Evolutionary conservation across 2,113 vertebrate genomes (phyloP).

Genomic region (Daubentonia madagascariensis): DNA sequence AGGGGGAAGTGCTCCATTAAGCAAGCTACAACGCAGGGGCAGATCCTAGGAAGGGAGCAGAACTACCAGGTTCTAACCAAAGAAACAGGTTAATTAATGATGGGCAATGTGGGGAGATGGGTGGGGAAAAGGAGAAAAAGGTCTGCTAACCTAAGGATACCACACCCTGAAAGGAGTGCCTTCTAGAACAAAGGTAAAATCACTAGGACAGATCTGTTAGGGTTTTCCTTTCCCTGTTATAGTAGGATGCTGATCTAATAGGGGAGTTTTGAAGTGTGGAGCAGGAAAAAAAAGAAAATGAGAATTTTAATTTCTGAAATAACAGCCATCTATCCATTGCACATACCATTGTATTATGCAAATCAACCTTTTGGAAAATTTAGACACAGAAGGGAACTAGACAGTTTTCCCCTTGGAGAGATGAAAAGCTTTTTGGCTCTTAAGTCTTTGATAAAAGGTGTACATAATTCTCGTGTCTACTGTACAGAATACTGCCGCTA

Average conservation of each 20-base stretch:
- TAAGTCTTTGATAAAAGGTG: constrained; percentile 78
- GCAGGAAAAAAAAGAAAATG: constrained; percentile 58
- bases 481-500: constrained; percentile 85
- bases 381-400: constrained; percentile 79
- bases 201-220: constrained; percentile 65
- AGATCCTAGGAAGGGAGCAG: constrained; percentile 76
- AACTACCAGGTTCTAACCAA: constrained; percentile 80
- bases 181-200: constrained; percentile 77
- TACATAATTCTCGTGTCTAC: constrained; percentile 78
- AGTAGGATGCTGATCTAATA: constrained; percentile 70
- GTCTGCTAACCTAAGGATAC: constrained; percentile 76
- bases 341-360: constrained; percentile 80
- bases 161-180: constrained; percentile 77
- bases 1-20: constrained; percentile 82
- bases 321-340: constrained; percentile 83
- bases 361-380: constrained; percentile 79
- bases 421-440: constrained; percentile 80
- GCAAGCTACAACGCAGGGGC: constrained; percentile 85
- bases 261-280: constrained; percentile 52
- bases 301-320: constrained; percentile 80
- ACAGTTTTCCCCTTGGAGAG: constrained; percentile 75
- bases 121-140: constrained; percentile 39
- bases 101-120: constrained; percentile 53
- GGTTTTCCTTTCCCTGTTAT: constrained; percentile 67
- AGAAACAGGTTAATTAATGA: constrained; percentile 74